Base-by-base conservation (phyloP, 2,888 invertebrate genomes). In the Polia nebulosa region DNA sequence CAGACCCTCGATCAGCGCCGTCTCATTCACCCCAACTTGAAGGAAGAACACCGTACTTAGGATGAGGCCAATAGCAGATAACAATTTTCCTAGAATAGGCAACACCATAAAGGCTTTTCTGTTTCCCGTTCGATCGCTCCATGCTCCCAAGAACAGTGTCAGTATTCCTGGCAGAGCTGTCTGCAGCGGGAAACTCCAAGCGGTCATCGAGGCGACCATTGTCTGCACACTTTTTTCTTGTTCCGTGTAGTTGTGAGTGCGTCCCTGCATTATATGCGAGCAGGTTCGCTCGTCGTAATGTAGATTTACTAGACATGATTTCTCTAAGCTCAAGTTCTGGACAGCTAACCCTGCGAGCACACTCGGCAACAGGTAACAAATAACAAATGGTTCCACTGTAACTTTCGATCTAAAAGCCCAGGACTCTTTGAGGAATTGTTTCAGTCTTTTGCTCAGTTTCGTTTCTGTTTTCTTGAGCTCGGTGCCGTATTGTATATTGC, bases 331-430 rank as follows among this genome's bases (percentile, higher is more conserved):
- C 76, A 97, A 86, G 85, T 96, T 96, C 77, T 95, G 93, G 36
- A 96, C 93, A 9, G 96, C 96, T 51, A 96, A 89, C 36, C 97
- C 97, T 1, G 98, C 97, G 20, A 97, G 91, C 2, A 97, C 96
- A 89, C 96, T 96, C 55, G 97, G 97, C 85, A 97, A 91, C 55
- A 97, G 93, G 85, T 97, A 97, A 85, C 97, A 97, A 61, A 97
- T 94, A 60, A 97, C 93, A 81, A 97, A 96, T 8, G 97, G 97
- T 89, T 97, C 97, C 32, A 97, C 97, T n/a, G 97, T 97, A 41
- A 95, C 83, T 88, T 94, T 93, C 15, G 93, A 89, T 87, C 92
- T 90, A 75, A 94, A 88, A 34, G 90, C 88, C 95, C 95, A 95
- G 76, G 92, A 85, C 74, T 91, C 88, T 87, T 94, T 94, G 15